A percentile compares a stretch with the other conserved stretches of the same genome.
These are phyloP conservation scores for Brienomyrus brachyistius DNA, from an alignment of 2,113 vertebrate genomes.

Conservation along the genomic window DNA sequence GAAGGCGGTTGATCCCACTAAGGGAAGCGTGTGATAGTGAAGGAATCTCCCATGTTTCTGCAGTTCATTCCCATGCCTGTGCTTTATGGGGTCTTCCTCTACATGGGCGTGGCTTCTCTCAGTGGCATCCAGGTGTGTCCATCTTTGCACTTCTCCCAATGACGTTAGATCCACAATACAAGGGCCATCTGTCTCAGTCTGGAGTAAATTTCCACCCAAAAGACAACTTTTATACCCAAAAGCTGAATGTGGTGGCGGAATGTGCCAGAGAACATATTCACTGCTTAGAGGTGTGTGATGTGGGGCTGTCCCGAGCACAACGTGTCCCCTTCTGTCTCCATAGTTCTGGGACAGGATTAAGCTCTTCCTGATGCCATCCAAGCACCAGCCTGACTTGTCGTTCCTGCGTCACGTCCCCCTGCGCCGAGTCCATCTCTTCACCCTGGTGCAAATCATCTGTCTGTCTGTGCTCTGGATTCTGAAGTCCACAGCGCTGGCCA, in stretches of 20 bases:
- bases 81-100: conserved; percentile 87
- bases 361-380: conserved; percentile 91
- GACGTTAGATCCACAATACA: background rate
- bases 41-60: background rate
- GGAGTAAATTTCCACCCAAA: background rate
- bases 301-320: background rate
- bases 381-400: conserved; percentile 87
- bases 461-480: conserved; percentile 86
- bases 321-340: background rate
- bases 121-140: conserved; percentile 19
- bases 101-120: conserved; percentile 81
- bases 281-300: too few relatives aligned
- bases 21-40: background rate
- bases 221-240: background rate
- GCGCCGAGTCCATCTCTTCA: conserved; percentile 88
- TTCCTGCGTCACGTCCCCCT: conserved; percentile 87
- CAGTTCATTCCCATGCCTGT: conserved; percentile 92
- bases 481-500: conserved; percentile 69
- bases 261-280: background rate
- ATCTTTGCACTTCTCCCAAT: background rate
- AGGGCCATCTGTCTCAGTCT: background rate
- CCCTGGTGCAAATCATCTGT: conserved; percentile 79
- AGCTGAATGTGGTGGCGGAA: background rate
- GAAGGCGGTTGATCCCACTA: background rate
- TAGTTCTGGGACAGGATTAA: conserved; percentile 98